Conservation (phyloP, 1,140 invertebrate species). For the Thaumatotibia leucotreta region DNA sequence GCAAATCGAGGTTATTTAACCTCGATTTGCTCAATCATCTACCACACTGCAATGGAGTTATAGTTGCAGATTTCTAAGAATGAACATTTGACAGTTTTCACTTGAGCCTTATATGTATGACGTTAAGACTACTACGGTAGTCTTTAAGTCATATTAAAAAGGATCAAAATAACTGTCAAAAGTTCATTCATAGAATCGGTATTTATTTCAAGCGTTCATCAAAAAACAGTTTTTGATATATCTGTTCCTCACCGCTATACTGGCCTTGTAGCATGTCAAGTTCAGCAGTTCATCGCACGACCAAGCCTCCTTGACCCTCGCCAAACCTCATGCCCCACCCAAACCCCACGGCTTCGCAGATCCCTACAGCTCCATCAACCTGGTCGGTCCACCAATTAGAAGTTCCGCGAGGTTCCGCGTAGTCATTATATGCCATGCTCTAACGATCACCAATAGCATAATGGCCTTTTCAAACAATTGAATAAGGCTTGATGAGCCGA, state of each 20-base stretch:
- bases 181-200: no score
- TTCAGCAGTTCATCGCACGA: not conserved
- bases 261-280: not conserved
- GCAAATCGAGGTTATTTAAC: no score
- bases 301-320: not conserved
- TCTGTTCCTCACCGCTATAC: not conserved
- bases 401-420: not conserved
- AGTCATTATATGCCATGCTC: not conserved
- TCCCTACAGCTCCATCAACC: not conserved
- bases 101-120: no score
- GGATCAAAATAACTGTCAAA: no score
- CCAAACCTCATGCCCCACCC: not conserved
- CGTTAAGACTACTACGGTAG: no score
- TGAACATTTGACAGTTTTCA: no score
- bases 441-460: not conserved
- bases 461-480: not conserved
- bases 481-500: not conserved
- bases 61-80: no score
- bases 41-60: no score
- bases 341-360: not conserved
- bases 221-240: not conserved
- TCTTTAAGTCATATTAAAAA: no score
- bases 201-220: no score
- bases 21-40: no score
- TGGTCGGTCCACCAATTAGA: not conserved